A percentile compares a stretch with the other conserved stretches of the same genome.
These are phyloP conservation scores for Theocolax elegans DNA, from an alignment of 1,140 invertebrate genomes.

Conservation along the genomic window DNA sequence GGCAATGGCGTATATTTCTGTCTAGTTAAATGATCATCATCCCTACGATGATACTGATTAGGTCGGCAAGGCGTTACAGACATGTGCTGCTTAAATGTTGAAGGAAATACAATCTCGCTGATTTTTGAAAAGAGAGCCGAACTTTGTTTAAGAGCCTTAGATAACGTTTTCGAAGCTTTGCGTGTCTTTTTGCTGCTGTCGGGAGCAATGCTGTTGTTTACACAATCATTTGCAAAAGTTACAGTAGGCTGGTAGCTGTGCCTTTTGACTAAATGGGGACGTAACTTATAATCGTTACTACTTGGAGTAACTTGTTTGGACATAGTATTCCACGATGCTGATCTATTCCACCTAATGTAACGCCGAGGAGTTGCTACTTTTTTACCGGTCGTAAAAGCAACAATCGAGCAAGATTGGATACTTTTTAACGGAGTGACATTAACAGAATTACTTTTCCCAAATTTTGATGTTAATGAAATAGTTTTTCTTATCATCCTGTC, in stretches of 20 bases:
- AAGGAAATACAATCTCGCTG: slow-evolving; percentile 53
- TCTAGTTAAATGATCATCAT: slow-evolving; percentile 35
- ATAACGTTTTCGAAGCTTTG: slow-evolving; percentile 25
- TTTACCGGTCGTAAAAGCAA: slow-evolving; percentile 28
- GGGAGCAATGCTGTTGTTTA: not conserved
- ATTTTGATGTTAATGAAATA: not conserved
- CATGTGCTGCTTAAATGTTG: slow-evolving; percentile 52
- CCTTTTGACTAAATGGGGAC: slow-evolving; percentile 47
- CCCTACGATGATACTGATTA: not conserved
- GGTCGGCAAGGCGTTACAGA: slow-evolving; percentile 42
- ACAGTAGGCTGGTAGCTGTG: slow-evolving; percentile 25
- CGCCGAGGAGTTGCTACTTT: slow-evolving; percentile 47
- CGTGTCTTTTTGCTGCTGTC: slow-evolving; percentile 25
- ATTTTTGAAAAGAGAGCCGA: slow-evolving; percentile 53
- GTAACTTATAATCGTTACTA: slow-evolving; percentile 37
- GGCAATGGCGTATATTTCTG: slow-evolving; percentile 57
- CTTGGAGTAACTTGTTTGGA: slow-evolving; percentile 26
- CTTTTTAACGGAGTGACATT: not conserved
- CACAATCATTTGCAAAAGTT: not conserved
- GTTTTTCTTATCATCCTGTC: not conserved
- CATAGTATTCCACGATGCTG: slow-evolving; percentile 50
- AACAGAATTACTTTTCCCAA: not conserved
- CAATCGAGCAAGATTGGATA: not conserved
- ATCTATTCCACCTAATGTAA: slow-evolving; percentile 54
- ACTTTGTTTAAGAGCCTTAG: slow-evolving; percentile 45